phyloP scores from a whole-genome alignment of 2,888 invertebrate species.

The Ochropacha duplaris region DNA sequence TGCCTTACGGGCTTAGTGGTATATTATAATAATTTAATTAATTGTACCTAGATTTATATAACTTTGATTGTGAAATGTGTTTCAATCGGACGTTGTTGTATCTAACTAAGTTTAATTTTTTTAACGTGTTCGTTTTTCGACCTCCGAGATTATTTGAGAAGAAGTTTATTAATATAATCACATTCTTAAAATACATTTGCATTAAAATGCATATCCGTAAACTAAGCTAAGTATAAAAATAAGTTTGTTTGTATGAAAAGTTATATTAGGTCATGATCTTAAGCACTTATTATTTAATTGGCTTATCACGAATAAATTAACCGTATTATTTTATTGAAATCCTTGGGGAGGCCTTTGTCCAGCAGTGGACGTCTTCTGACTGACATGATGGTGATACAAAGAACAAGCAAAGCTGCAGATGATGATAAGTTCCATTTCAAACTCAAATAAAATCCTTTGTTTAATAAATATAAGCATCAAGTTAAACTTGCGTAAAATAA shows the following conservation, averaged over 20 bases:
- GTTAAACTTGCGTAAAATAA: slow-evolving; percentile 8
- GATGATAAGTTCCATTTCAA: background rate
- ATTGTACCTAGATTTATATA: too few species aligned
- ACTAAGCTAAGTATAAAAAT: background rate
- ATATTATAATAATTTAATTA: too few species aligned
- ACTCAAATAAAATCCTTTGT: background rate
- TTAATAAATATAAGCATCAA: background rate
- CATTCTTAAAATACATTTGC: background rate
- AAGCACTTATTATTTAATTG: background rate
- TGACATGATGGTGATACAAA: background rate
- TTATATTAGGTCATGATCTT: background rate
- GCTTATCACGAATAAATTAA: background rate
- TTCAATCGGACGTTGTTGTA: background rate
- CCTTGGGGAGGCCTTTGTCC: too few species aligned
- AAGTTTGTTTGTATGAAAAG: background rate
- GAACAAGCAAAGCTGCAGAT: background rate
- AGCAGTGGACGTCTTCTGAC: too few species aligned
- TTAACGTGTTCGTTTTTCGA: background rate
- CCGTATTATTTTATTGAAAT: too few species aligned
- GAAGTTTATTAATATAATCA: background rate
- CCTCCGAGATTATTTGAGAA: background rate
- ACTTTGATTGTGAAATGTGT: background rate
- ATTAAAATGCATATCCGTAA: background rate
- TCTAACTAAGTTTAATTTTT: too few species aligned
- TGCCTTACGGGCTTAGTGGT: too few species aligned